Evolutionary conservation across 2,797 vertebrate species (phyloP).

Genomic region (Channa striata): DNA sequence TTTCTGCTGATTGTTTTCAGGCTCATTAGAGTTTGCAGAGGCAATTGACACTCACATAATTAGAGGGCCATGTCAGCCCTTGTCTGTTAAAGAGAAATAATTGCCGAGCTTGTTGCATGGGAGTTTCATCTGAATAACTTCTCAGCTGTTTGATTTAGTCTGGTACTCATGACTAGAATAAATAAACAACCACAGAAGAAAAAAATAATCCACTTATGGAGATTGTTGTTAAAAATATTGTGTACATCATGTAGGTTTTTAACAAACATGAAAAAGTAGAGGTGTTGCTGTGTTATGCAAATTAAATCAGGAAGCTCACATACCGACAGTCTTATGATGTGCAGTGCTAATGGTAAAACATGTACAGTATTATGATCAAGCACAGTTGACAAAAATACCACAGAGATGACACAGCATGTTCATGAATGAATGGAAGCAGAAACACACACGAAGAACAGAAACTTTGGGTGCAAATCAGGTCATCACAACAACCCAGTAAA

Average conservation of each 20-base stretch:
- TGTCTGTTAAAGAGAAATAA: slow-evolving; percentile 22
- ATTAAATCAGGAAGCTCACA: neutral
- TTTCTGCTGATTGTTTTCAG: slow-evolving; percentile 58
- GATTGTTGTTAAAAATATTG: neutral
- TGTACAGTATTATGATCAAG: neutral
- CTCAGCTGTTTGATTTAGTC: neutral
- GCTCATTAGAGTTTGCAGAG: slow-evolving; percentile 54
- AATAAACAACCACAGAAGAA: neutral
- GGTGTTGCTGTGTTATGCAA: neutral
- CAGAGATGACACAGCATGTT: neutral
- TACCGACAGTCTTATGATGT: neutral
- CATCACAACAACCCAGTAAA: slow-evolving; percentile 19
- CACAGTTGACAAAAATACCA: neutral
- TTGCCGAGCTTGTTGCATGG: slow-evolving; percentile 18
- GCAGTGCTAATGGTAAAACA: neutral
- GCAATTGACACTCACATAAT: slow-evolving; percentile 39
- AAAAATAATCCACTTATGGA: neutral
- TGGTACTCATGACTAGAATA: neutral
- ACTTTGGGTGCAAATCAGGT: slow-evolving; percentile 12
- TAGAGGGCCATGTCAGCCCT: slow-evolving; percentile 34
- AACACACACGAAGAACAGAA: no score
- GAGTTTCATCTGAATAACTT: slow-evolving; percentile 6
- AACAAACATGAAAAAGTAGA: no score
- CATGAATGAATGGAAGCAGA: neutral
- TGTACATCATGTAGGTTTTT: neutral